These are phyloP conservation scores for Vicugna pacos DNA, from an alignment of 2,113 vertebrate species.

Conservation along the genomic window DNA sequence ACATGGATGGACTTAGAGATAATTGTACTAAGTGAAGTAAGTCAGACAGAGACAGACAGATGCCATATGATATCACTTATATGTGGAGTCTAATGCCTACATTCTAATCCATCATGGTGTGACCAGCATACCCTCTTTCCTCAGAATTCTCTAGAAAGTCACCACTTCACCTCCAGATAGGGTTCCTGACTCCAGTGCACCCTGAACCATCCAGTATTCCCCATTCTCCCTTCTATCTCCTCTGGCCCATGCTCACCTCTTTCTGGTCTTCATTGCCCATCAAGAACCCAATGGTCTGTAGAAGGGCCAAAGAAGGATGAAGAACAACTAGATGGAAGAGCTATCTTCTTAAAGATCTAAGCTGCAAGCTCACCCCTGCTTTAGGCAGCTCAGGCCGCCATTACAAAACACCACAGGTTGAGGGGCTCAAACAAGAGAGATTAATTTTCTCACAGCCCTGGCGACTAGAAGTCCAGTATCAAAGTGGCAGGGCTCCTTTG, in stretches of 20 bases:
- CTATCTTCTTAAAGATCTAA: too few relatives aligned
- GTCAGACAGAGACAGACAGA: too few relatives aligned
- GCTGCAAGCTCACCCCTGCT: neutral
- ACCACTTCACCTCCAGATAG: neutral
- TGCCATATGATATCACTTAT: too few relatives aligned
- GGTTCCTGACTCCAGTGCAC: rapidly evolving
- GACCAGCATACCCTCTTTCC: neutral
- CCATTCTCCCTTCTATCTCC: neutral
- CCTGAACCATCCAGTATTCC: rapidly evolving
- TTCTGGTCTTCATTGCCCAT: neutral
- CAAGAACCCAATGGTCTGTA: neutral
- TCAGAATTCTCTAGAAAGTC: neutral
- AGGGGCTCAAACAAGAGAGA: too few relatives aligned
- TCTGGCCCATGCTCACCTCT: neutral
- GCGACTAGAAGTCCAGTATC: neutral
- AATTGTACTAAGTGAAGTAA: too few relatives aligned
- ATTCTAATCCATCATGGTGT: neutral
- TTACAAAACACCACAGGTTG: neutral
- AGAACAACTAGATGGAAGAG: neutral
- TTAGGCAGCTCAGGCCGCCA: rapidly evolving
- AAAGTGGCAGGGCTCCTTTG: neutral
- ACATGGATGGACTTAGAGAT: too few relatives aligned
- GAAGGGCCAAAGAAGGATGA: neutral
- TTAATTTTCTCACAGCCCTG: neutral
- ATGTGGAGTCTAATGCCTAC: too few relatives aligned